Evolutionary conservation across 1,140 invertebrate species (phyloP), one percentile per base, ranked within the genome.

Genomic region (Caenorhabditis remanei): DNA sequence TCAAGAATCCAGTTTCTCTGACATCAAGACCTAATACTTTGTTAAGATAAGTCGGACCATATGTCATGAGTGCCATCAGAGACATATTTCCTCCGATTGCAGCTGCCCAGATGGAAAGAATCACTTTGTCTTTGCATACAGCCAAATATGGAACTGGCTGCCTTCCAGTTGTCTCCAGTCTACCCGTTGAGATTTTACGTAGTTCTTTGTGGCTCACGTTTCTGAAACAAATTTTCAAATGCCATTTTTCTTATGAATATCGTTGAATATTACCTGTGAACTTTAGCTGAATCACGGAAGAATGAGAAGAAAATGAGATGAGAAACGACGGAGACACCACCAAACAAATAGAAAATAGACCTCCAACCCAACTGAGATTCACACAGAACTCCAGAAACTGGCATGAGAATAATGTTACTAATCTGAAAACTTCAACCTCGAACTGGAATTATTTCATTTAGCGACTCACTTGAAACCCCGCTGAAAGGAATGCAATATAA

Each of bases 401-500:
- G 89, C 89, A 90, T 90, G 6, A 87, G 89, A 65, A 90, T 75
- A 46, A 90, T 90, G 16, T 85, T 63, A 67, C 79, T 85, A 16
- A 90, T 83, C 89, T 90, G 89, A 65, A 89, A 83, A 56, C 48
- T 48, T 32, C 11, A 21, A n/a, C 2, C 63, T 90, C 46, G 3
- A 61, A 21, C 24, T 16, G 3, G 5, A 86, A 14, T 5, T 24
- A 13, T 32, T 16, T 43, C 50, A 8, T 0, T 41, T 41, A 43
- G 7, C 46, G 16, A 19, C 19, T 84, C 32, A 91, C 89, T 87
- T 91, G 91, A 84, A 93, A 83, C 67, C 92, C 88, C 40, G 87
- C 85, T 2, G 89, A 90, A 2, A 92, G 56, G 21, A 93, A 67
- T 32, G 92, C 90, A 56, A 92, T 87, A 65, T 88, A 92, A 41